Percentiles rank a stretch among this genome's conserved stretches.
These are phyloP conservation scores for Selene dorsalis DNA, from an alignment of 2,797 vertebrate species.

Conservation along the genomic window DNA sequence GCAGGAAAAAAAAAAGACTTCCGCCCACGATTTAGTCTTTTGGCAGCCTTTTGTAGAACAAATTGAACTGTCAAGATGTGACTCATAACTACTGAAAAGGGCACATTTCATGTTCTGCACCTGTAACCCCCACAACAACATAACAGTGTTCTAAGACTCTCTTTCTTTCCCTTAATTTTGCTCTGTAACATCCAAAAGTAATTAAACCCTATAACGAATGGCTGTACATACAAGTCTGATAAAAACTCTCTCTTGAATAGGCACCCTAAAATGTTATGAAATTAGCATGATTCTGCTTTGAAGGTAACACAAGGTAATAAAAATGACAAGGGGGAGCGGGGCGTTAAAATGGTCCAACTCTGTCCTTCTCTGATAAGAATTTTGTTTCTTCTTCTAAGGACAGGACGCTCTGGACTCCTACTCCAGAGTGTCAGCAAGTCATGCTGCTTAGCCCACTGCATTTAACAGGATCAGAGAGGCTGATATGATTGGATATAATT, in stretches of 20 bases:
- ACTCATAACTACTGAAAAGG: slow-evolving; percentile 51
- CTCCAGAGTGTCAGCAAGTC: slow-evolving; percentile 12
- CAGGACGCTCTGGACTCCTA: background rate
- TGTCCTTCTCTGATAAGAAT: background rate
- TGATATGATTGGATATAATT: slow-evolving; percentile 31
- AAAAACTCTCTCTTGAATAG: background rate
- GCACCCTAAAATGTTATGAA: background rate
- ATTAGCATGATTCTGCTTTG: slow-evolving; percentile 6
- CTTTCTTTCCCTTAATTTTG: background rate
- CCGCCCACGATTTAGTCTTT: slow-evolving; percentile 39
- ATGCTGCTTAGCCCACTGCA: background rate
- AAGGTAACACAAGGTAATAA: background rate
- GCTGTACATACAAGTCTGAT: background rate
- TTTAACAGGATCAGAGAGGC: slow-evolving; percentile 15
- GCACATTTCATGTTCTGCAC: slow-evolving; percentile 49
- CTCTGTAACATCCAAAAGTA: slow-evolving; percentile 1
- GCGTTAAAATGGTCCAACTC: background rate
- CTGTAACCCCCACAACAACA: slow-evolving; percentile 38
- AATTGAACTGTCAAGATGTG: slow-evolving; percentile 61
- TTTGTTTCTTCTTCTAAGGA: slow-evolving; percentile 5
- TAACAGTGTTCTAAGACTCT: background rate
- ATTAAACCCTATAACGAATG: background rate
- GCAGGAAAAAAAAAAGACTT: slow-evolving; percentile 12
- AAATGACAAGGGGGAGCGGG: background rate
- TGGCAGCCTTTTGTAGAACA: slow-evolving; percentile 53